Evolutionary conservation across 2,888 invertebrate species (phyloP), one percentile per base, ranked within the genome.

Genomic region (Hydropsyche betteni): DNA sequence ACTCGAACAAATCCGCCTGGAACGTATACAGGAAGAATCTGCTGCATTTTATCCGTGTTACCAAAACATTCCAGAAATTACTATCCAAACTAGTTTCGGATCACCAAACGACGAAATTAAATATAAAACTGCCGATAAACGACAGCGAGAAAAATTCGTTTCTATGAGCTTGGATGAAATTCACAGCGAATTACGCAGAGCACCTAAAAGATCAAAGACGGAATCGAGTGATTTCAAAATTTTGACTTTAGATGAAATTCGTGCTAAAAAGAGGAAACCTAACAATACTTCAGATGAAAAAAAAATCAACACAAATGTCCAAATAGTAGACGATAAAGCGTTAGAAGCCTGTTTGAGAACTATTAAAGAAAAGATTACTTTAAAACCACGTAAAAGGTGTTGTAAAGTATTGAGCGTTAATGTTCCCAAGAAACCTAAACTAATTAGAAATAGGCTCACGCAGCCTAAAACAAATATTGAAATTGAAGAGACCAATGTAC

Each of bases 21-120:
- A 92, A 84, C 88, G 88, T 81, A 90, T 93, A 77, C 92, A 92
- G 82, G 91, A 91, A 0, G 92, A 91, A 82, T 89, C 91, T 0
- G 92, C 92, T 5, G 91, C 91, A n/a, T 91, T 88, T 85, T 93
- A 92, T 85, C 88, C 89, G 80, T 92, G 91, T 85, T 88, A 89
- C 81, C 81, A 85, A 71, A 84, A 85, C 69, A 81, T 75, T 83
- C 5, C 53, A 7, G 34, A 36, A 33, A 68, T 69, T 2, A 52
- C 36, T 80, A 81, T 76, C 78, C 79, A 72, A 71, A 81, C 3
- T 44, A 72, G 75, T 69, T 74, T 69, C 61, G 78, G n/a, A 79
- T 74, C 73, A 75, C 80, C 80, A 85, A 52, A 80, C 83, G 24
- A 74, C 7, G 68, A 53, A 10, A 61, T 6, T 4, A 68, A 36